Evolutionary conservation across 2,888 invertebrate genomes (phyloP).

Genomic region (Rapana venosa): DNA sequence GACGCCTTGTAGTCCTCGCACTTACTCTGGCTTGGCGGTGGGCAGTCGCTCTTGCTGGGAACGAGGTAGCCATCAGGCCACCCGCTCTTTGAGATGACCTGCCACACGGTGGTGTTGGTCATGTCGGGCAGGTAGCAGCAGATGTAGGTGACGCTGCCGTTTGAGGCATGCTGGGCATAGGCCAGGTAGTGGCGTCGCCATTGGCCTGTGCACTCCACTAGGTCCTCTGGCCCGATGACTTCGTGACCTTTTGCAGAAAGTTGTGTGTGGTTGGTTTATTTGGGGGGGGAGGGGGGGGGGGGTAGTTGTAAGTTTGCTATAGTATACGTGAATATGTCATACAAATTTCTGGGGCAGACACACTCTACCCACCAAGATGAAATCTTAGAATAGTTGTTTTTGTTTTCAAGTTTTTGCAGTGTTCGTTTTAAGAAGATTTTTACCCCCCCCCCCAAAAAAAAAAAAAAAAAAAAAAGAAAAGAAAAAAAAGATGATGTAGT

Average conservation of each 20-base stretch:
- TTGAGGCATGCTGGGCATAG: neutral
- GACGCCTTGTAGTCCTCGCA: conserved; percentile 21
- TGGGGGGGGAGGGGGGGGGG: neutral
- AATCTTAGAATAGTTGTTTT: too few species aligned
- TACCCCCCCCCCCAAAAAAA: too few species aligned
- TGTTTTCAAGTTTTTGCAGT: too few species aligned
- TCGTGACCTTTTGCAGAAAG: conserved; percentile 12
- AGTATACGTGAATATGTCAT: too few species aligned
- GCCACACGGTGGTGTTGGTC: neutral
- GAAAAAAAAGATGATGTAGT: too few species aligned
- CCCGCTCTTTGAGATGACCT: neutral
- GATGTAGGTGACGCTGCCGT: conserved; percentile 16
- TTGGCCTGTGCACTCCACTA: conserved; percentile 17
- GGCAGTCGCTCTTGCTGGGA: neutral
- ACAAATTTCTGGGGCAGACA: too few species aligned
- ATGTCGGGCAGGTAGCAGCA: conserved; percentile 39
- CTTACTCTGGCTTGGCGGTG: neutral
- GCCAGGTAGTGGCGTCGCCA: conserved; percentile 31
- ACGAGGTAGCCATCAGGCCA: conserved; percentile 31
- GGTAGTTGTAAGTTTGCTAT: too few species aligned
- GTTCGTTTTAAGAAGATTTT: too few species aligned
- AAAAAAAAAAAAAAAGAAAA: too few species aligned
- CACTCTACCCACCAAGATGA: too few species aligned
- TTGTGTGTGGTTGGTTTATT: neutral
- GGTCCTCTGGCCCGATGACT: neutral